These are phyloP conservation scores for Nycticryphes semicollaris DNA, from an alignment of 2,113 vertebrate species.

Conservation along the genomic window DNA sequence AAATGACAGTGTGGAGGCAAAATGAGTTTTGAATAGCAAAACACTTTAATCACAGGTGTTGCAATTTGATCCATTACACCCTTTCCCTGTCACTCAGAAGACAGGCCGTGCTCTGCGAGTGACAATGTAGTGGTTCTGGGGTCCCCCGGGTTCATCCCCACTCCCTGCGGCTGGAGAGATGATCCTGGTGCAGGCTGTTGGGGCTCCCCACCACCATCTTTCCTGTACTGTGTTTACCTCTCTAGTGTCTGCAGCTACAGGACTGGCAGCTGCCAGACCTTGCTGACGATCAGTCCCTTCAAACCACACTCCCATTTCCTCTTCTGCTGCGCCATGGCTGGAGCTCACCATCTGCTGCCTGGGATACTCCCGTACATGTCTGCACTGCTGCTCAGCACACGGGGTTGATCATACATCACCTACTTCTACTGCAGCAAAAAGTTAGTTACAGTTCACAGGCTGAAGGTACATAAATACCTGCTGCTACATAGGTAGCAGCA, in stretches of 20 bases:
- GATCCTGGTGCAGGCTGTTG: background rate
- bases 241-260: background rate
- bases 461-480: background rate
- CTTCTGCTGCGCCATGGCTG: fast-evolving
- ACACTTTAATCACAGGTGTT: background rate
- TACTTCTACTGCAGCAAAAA: background rate
- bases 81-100: background rate
- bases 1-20: background rate
- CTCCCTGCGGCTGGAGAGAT: background rate
- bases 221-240: background rate
- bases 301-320: background rate
- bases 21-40: background rate
- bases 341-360: background rate
- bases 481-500: background rate
- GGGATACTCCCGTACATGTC: fast-evolving
- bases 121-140: background rate
- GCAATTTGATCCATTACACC: background rate
- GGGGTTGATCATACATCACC: background rate
- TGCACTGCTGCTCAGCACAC: background rate
- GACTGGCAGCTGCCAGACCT: background rate
- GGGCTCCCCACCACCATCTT: background rate
- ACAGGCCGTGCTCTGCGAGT: fast-evolving
- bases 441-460: background rate
- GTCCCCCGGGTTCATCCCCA: background rate
- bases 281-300: background rate